phyloP scores from a whole-genome alignment of 1,140 invertebrate species.

The Brachionus rubens region DNA sequence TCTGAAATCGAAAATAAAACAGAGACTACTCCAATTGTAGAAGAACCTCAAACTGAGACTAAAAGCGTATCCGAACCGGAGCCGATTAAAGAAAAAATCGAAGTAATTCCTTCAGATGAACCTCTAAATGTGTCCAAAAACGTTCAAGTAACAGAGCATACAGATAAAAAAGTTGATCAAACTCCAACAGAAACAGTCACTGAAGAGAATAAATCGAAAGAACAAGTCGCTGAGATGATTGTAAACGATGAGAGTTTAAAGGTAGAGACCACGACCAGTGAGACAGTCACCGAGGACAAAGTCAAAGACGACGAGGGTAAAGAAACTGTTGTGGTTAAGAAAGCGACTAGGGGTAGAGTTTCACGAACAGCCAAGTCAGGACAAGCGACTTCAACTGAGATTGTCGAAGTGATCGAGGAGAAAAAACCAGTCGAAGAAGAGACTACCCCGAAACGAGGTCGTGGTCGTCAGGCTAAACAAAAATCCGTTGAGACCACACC shows the following conservation, averaged over 20 bases:
- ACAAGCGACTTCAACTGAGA: neutral
- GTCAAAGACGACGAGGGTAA: neutral
- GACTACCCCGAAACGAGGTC: neutral
- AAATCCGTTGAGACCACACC: conserved; percentile 4
- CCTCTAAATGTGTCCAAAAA: too few relatives aligned
- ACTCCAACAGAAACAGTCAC: neutral
- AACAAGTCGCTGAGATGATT: neutral
- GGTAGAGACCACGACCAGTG: neutral
- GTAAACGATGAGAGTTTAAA: neutral
- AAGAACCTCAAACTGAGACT: too few relatives aligned
- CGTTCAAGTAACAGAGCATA: too few relatives aligned
- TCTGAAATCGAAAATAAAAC: too few relatives aligned
- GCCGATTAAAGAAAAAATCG: too few relatives aligned
- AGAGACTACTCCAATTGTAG: too few relatives aligned
- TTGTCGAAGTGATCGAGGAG: neutral
- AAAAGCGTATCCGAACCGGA: too few relatives aligned
- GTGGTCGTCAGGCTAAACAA: conserved; percentile 2
- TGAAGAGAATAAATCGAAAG: neutral
- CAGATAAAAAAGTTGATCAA: too few relatives aligned
- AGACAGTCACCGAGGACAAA: neutral
- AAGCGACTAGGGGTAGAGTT: neutral
- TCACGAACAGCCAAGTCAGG: conserved; percentile 3
- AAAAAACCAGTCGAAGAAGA: conserved; percentile 38
- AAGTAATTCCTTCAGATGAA: too few relatives aligned
- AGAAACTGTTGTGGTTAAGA: neutral